These are phyloP conservation scores for Brachyalestes nurse DNA, from an alignment of 2,797 vertebrate genomes.

Conservation along the genomic window DNA sequence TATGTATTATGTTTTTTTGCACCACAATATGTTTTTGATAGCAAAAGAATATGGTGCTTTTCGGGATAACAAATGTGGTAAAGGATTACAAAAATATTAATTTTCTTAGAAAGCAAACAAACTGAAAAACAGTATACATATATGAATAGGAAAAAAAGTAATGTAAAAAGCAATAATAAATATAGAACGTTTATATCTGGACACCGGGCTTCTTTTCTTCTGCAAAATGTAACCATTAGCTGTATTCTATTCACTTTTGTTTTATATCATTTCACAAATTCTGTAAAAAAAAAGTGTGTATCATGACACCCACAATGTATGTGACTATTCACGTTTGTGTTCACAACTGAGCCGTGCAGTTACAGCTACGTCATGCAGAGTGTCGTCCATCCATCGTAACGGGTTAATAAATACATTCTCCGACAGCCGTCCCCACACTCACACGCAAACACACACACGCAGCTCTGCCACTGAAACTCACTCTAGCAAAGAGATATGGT, in stretches of 20 bases:
- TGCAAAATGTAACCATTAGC: no score
- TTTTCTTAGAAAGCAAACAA: no score
- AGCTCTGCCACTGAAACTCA: constrained; percentile 73
- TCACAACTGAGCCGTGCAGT: constrained; percentile 72
- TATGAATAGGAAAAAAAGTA: no score
- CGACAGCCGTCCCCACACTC: constrained; percentile 52
- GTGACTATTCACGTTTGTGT: background rate
- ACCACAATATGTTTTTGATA: no score
- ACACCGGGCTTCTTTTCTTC: no score
- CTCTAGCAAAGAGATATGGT: constrained; percentile 45
- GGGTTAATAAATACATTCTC: constrained; percentile 75
- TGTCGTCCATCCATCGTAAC: constrained; percentile 73
- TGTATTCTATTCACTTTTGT: background rate
- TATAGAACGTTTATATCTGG: no score
- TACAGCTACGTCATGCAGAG: constrained; percentile 83
- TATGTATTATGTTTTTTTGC: no score
- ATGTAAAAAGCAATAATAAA: no score
- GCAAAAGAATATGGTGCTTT: no score
- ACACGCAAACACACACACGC: constrained; percentile 66
- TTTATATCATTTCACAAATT: background rate
- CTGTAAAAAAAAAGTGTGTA: background rate
- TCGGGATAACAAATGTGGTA: no score
- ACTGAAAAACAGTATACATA: no score
- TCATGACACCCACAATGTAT: background rate
- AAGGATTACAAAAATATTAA: no score